A percentile compares a stretch with the other conserved stretches of the same genome.
phyloP scores from a whole-genome alignment of 2,888 invertebrate genomes.

The Eupsilia transversa region DNA sequence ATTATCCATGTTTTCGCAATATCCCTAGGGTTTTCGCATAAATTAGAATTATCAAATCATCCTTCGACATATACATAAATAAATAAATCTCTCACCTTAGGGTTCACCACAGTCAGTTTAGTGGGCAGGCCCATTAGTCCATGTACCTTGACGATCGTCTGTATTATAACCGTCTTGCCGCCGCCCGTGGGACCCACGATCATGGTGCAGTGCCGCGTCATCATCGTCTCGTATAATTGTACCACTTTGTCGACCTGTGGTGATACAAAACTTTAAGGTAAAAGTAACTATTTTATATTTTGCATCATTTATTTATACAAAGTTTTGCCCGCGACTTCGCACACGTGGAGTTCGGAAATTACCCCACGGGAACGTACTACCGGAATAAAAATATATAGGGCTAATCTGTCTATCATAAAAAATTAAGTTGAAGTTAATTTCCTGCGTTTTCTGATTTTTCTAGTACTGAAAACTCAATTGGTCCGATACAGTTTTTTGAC shows the following conservation, averaged over 20 bases:
- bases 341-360: not conserved
- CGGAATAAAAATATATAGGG: too few relatives aligned
- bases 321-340: not conserved
- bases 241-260: constrained; percentile 95
- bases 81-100: constrained; percentile 91
- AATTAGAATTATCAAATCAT: too few relatives aligned
- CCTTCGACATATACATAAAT: too few relatives aligned
- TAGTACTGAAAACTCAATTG: too few relatives aligned
- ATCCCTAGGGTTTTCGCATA: too few relatives aligned
- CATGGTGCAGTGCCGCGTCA: constrained; percentile 98
- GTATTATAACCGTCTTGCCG: constrained; percentile 96
- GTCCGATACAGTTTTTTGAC: too few relatives aligned
- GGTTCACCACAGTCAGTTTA: constrained; percentile 95
- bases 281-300: not conserved
- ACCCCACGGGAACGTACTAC: not conserved
- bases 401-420: too few relatives aligned
- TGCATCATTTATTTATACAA: not conserved
- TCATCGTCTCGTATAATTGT: constrained; percentile 98
- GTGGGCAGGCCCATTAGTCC: constrained; percentile 94
- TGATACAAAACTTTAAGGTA: constrained; percentile 4
- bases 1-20: too few relatives aligned
- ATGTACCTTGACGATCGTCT: constrained; percentile 95
- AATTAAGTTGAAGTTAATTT: too few relatives aligned
- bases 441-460: too few relatives aligned
- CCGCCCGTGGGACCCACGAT: constrained; percentile 98